Evolutionary conservation across 2,888 invertebrate genomes (phyloP).

Genomic region (Hipparchia sbordonii): DNA sequence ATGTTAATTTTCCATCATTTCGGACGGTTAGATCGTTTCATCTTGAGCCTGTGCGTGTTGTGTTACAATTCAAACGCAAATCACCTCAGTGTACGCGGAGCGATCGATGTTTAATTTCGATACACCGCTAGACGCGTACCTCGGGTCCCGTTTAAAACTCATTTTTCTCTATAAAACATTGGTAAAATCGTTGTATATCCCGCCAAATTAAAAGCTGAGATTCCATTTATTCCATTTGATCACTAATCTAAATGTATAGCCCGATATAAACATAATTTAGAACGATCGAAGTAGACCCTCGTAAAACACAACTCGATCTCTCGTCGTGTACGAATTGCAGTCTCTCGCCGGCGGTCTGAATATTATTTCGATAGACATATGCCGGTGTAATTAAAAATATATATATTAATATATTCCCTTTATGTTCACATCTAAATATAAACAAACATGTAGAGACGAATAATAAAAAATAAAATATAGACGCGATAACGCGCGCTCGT

Average conservation of each 20-base stretch:
- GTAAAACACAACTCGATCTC: conserved; percentile 10
- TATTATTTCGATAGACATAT: conserved; percentile 1
- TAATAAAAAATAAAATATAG: background rate
- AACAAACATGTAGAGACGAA: background rate
- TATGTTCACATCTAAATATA: background rate
- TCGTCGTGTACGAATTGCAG: conserved; percentile 1
- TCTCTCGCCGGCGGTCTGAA: conserved; percentile 6
- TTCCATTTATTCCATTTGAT: background rate
- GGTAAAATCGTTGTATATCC: background rate
- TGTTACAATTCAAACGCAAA: background rate
- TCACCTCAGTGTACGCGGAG: background rate
- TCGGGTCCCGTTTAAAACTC: conserved; percentile 29
- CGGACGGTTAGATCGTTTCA: background rate
- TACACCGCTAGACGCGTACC: conserved; percentile 24
- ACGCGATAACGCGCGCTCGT: background rate
- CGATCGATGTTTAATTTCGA: conserved; percentile 20
- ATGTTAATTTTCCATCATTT: conserved; percentile 17
- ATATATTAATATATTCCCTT: background rate
- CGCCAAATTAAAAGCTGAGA: background rate
- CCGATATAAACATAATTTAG: background rate
- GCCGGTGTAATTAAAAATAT: background rate
- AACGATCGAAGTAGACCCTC: conserved; percentile 10
- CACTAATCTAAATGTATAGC: background rate
- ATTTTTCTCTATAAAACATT: conserved; percentile 27
- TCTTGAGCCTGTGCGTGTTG: conserved; percentile 4